These are phyloP conservation scores for Chaenocephalus aceratus DNA, from an alignment of 2,113 vertebrate species.

Conservation along the genomic window DNA sequence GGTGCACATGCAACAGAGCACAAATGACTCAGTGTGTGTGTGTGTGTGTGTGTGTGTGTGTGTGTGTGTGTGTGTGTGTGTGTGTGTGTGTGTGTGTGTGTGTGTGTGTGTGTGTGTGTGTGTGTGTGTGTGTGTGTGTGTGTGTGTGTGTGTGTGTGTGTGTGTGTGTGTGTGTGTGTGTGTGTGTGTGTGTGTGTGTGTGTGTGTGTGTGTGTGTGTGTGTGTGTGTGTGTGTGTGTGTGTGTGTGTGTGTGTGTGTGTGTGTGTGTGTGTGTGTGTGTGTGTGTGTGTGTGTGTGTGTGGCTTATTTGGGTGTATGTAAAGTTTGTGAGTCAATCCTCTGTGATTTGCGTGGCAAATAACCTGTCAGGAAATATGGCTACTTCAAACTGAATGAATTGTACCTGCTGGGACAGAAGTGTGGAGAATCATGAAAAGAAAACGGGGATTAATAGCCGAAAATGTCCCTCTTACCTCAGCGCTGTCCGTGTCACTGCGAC, in stretches of 20 bases:
- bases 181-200: too few species aligned
- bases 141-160: too few species aligned
- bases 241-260: too few species aligned
- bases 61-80: too few species aligned
- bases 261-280: too few species aligned
- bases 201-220: too few species aligned
- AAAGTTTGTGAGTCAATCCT: conserved; percentile 40
- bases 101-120: too few species aligned
- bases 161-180: too few species aligned
- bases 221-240: conserved; percentile 11
- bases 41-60: neutral
- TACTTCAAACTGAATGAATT: conserved; percentile 50
- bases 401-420: conserved; percentile 41
- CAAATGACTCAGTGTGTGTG: conserved; percentile 41
- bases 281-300: too few species aligned
- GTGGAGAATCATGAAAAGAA: conserved; percentile 49
- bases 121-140: too few species aligned
- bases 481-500: conserved; percentile 45
- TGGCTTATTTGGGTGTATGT: conserved; percentile 34
- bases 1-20: conserved; percentile 7
- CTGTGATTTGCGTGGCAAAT: conserved; percentile 22
- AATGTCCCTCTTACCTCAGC: conserved; percentile 29
- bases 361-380: conserved; percentile 53
- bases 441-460: conserved; percentile 55
- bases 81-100: too few species aligned